These are phyloP conservation scores for Manacus vitellinus DNA, from an alignment of 2,113 vertebrate species.

Conservation along the genomic window DNA sequence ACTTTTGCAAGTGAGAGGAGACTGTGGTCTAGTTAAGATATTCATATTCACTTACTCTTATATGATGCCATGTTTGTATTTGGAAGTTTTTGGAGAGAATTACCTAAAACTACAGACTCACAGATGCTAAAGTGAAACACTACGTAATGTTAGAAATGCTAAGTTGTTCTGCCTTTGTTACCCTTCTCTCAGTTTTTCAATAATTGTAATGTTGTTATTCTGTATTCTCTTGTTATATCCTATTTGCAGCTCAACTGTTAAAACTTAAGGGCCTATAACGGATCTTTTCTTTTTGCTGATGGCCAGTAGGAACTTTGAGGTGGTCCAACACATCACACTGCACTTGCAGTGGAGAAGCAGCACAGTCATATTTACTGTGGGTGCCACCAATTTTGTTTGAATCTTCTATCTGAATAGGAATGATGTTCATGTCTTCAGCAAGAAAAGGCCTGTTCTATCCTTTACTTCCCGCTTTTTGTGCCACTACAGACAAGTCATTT, in stretches of 20 bases:
- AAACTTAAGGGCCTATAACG: background rate
- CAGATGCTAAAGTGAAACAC: background rate
- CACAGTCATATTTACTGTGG: background rate
- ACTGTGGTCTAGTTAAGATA: background rate
- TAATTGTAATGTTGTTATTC: background rate
- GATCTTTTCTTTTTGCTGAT: background rate
- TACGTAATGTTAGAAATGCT: background rate
- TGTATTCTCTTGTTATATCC: background rate
- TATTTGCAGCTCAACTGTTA: background rate
- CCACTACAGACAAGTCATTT: background rate
- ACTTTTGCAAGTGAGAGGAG: background rate
- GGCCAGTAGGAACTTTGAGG: background rate
- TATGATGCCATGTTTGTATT: background rate
- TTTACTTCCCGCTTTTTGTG: background rate
- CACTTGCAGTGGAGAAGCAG: background rate
- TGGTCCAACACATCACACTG: background rate
- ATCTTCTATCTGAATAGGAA: background rate
- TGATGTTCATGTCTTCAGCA: background rate
- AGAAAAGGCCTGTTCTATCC: background rate
- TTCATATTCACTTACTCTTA: background rate
- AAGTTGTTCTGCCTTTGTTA: background rate
- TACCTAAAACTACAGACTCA: background rate
- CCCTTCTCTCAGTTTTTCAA: background rate
- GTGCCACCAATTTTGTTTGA: background rate
- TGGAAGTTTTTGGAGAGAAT: background rate